phyloP scores from a whole-genome alignment of 2,113 vertebrate species.

The Beaufortia kweichowensis region DNA sequence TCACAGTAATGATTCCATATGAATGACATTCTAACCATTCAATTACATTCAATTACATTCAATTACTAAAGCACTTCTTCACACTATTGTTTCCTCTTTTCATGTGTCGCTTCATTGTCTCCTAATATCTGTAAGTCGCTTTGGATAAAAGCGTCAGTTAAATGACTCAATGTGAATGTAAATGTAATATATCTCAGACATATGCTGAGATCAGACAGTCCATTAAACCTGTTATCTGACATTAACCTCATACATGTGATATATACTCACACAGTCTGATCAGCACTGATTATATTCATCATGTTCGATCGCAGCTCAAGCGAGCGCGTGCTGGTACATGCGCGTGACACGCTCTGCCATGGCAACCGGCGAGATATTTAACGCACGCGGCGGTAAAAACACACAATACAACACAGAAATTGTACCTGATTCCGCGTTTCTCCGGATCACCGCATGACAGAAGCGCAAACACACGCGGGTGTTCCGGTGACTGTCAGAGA shows the following conservation, averaged over 20 bases:
- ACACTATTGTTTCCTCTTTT: too few relatives aligned
- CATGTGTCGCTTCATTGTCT: too few relatives aligned
- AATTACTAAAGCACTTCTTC: too few relatives aligned
- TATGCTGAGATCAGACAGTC: background rate
- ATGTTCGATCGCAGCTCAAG: too few relatives aligned
- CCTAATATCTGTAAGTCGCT: too few relatives aligned
- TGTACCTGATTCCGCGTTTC: conserved; percentile 5
- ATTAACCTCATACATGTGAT: conserved; percentile 16
- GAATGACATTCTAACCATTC: too few relatives aligned
- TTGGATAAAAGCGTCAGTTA: too few relatives aligned
- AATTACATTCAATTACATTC: too few relatives aligned
- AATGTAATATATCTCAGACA: too few relatives aligned
- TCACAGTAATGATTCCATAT: too few relatives aligned
- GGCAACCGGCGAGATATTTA: conserved; percentile 28
- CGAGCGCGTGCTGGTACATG: conserved; percentile 13
- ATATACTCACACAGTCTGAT: background rate
- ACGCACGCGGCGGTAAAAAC: conserved; percentile 6
- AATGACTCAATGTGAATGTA: too few relatives aligned
- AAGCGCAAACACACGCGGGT: conserved; percentile 18
- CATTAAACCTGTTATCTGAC: background rate
- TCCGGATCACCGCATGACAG: conserved; percentile 12
- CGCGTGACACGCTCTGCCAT: conserved; percentile 25
- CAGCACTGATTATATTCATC: background rate
- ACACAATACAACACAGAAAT: background rate
- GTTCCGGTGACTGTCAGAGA: background rate